Base-by-base conservation (phyloP, 2,888 invertebrate genomes). In the Macaria notata region DNA sequence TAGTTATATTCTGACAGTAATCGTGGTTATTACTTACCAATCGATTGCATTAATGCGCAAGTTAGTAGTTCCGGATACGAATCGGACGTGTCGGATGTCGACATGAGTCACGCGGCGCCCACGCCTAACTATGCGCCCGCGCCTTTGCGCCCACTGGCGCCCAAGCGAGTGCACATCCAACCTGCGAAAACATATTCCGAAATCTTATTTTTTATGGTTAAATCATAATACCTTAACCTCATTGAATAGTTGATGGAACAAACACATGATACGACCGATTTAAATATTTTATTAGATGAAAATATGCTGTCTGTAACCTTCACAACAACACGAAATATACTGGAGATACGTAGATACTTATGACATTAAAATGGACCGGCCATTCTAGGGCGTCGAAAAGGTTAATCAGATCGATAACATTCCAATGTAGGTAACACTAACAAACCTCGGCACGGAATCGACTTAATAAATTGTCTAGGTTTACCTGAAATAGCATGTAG, bases 41-140 rank as follows among this genome's bases (percentile, higher is more conserved):
- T 19, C 19, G 19, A 2, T 19, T 36, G 33, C 33, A 36, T 6
- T 36, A 36, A 36, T 36, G 33, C 33, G 33, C 33, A 84, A 85
- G 86, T 88, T 88, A 89, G 88, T 88, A 82, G 87, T 90, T 91
- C 91, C 90, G 91, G 90, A 90, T 90, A 89, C 87, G 85, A 78
- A 87, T 87, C 85, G 90, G 87, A 90, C 89, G 89, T 92, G 92
- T 92, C 92, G 92, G 92, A 92, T 92, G 90, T 92, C 91, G 86
- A 84, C 83, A 86, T 92, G 92, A 92, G 81, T 91, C 92, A 89
- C 81, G 82, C 80, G 82, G 88, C 84, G 81, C 81, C 84, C 86
- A 85, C 88, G 78, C 78, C 70, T 68, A 64, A 71, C 75, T 68
- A 65, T 54, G 62, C 69, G 70, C 67, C 69, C 70, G 68, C 65